Percentiles rank a stretch among this genome's conserved stretches.
Evolutionary conservation across 2,888 invertebrate species (phyloP).

Genomic region (Osedax fenrisi): DNA sequence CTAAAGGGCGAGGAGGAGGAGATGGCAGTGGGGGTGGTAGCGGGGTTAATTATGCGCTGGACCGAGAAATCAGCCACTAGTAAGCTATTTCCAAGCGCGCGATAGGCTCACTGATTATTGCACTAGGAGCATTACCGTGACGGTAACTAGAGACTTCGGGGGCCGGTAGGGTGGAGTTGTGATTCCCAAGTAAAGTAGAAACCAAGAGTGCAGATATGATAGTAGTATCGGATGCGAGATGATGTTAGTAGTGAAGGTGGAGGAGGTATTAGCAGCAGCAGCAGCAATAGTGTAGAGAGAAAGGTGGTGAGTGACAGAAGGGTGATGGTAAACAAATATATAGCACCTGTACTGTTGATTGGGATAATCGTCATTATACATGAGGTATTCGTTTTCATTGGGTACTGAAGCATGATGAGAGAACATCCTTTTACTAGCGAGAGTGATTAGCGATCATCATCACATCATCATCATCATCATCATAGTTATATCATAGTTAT

Average conservation of each 20-base stretch:
- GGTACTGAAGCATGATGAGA: neutral
- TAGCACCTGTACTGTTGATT: neutral
- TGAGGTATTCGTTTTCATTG: neutral
- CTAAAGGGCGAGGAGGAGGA: neutral
- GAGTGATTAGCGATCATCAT: neutral
- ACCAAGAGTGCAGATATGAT: neutral
- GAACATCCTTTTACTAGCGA: neutral
- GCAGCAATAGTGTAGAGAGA: neutral
- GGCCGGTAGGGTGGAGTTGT: too few relatives aligned
- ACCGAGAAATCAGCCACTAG: too few relatives aligned
- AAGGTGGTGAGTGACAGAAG: neutral
- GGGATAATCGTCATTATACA: neutral
- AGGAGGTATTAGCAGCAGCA: neutral
- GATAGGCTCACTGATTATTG: too few relatives aligned
- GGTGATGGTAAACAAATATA: neutral
- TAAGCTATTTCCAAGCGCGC: too few relatives aligned
- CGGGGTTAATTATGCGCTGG: too few relatives aligned
- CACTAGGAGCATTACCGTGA: too few relatives aligned
- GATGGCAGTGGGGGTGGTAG: neutral
- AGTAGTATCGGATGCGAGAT: neutral
- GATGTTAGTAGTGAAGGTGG: neutral
- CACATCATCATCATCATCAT: too few relatives aligned
- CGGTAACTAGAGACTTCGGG: too few relatives aligned
- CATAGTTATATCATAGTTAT: too few relatives aligned
- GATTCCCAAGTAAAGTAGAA: too few relatives aligned